These are phyloP conservation scores for Ahaetulla prasina DNA, from an alignment of 2,113 vertebrate genomes.

Conservation along the genomic window DNA sequence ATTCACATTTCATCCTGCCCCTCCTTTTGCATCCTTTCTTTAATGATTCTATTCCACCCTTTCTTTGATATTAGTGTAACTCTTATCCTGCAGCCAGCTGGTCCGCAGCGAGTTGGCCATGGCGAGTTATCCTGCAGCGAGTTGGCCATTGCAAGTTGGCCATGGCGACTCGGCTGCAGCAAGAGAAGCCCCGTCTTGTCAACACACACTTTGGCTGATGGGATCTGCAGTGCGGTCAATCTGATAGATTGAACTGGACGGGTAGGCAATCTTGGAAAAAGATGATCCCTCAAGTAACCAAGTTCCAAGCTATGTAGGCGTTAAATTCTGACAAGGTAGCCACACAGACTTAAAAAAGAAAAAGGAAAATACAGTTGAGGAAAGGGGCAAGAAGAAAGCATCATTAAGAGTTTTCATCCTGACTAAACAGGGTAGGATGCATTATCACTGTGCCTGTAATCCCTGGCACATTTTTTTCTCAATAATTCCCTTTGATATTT, in stretches of 20 bases:
- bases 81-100: not conserved
- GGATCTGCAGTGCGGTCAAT: not conserved
- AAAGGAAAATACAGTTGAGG: not conserved
- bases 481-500: not conserved
- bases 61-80: not conserved
- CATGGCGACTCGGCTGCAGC: not conserved
- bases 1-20: not conserved
- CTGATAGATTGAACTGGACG: not conserved
- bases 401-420: not conserved
- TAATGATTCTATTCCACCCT: not conserved
- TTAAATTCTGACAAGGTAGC: not conserved
- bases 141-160: too few species aligned
- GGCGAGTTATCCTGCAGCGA: too few species aligned
- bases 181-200: not conserved
- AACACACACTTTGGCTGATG: not conserved
- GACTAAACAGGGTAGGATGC: not conserved
- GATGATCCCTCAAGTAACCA: not conserved
- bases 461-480: not conserved
- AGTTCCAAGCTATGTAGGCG: not conserved
- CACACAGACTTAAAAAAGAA: not conserved
- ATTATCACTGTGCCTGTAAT: not conserved
- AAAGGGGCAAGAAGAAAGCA: not conserved
- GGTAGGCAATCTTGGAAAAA: not conserved
- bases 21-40: not conserved
- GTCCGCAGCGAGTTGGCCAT: not conserved